These are phyloP conservation scores for Danionella dracula DNA, from an alignment of 2,797 vertebrate genomes.

Conservation along the genomic window DNA sequence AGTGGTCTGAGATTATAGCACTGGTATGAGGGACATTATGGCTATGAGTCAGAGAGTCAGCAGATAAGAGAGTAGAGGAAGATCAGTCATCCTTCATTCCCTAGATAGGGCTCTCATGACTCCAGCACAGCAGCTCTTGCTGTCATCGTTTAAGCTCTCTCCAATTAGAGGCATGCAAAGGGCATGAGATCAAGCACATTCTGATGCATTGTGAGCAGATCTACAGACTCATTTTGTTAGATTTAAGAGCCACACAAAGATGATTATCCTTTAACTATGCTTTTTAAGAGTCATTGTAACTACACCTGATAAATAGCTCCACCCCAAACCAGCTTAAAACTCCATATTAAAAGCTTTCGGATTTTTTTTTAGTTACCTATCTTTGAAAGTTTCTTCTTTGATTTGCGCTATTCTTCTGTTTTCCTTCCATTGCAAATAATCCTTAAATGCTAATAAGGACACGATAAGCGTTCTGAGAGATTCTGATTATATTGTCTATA, in stretches of 20 bases:
- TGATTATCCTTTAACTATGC: constrained; percentile 26
- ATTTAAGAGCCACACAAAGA: constrained; percentile 18
- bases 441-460: too few species aligned
- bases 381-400: too few species aligned
- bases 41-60: constrained; percentile 33
- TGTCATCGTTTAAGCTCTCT: constrained; percentile 14
- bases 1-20: constrained; percentile 33
- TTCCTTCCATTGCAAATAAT: too few species aligned
- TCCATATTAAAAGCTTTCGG: background rate
- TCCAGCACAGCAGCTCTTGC: constrained; percentile 10
- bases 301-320: too few species aligned
- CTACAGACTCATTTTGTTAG: constrained; percentile 15
- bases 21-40: constrained; percentile 34
- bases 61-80: constrained; percentile 20
- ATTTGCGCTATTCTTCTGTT: too few species aligned
- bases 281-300: constrained; percentile 11
- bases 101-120: constrained; percentile 28
- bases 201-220: constrained; percentile 20
- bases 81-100: constrained; percentile 21
- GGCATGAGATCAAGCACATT: constrained; percentile 12
- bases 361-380: too few species aligned
- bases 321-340: constrained; percentile 1
- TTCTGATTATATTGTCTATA: too few species aligned
- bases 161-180: constrained; percentile 23
- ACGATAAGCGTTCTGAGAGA: too few species aligned